Evolutionary conservation across 2,888 invertebrate genomes (phyloP), one percentile per base, ranked within the genome.

Genomic region (Drosophila barbarae): DNA sequence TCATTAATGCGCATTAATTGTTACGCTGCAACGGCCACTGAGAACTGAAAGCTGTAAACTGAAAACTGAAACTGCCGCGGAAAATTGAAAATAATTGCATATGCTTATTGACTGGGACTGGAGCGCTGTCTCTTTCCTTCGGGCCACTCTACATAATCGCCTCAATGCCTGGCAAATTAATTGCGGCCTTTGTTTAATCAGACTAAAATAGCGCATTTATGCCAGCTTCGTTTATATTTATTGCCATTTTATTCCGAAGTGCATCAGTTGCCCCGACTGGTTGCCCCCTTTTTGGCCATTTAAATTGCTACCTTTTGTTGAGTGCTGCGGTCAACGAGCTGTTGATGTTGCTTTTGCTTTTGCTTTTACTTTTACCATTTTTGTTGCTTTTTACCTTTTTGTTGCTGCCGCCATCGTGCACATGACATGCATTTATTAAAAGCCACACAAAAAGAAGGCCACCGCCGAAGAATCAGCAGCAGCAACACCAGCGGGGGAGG

Each of bases 1-100:
- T 84, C 72, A 84, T 83, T 85, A 86, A 85, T 74, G 70, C 71
- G 81, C 85, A 83, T 83, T 84, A 79, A 85, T 81, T 81, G 81
- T 60, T 63, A 59, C 55, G 61, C 47, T 67, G 71, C 76, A 71
- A 46, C 61, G 66, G 63, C 76, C 72, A 77, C 70, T 81, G 75
- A 68, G 69, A 63, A 72, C 66, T 72, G 74, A 13, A 41, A 39
- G 9, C 15, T 15, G 36, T 2, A 36, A 39, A 77, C 70, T 75
- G 72, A 73, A 73, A 60, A 75, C 70, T 72, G 75, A 70, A 78
- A 67, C 60, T 63, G 73, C 26, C 53, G 63, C 77, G 68, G 65
- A 65, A 70, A 67, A 83, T 83, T 61, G 61, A 67, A 60, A 58
- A 58, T 59, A 74, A 77, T 80, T 77, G 60, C 70, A 71, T 77